A percentile compares a stretch with the other conserved stretches of the same genome.
These are phyloP conservation scores for Anguilla pacifica DNA, from an alignment of 2,797 vertebrate species.

Conservation along the genomic window DNA sequence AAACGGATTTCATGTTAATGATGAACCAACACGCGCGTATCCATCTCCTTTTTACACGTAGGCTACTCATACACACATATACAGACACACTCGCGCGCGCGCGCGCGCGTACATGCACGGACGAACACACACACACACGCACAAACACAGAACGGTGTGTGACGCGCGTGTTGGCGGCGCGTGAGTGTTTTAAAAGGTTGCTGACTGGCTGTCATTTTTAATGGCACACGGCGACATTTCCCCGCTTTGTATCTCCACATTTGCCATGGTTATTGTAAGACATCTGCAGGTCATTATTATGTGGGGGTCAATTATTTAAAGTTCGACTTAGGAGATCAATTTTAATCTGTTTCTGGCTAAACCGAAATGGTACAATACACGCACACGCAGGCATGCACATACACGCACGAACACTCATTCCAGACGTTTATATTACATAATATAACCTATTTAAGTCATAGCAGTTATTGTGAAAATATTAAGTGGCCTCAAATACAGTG, in stretches of 20 bases:
- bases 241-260: neutral
- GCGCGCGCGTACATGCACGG: neutral
- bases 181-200: slow-evolving; percentile 16
- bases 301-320: neutral
- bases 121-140: neutral
- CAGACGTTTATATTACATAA: neutral
- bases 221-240: slow-evolving; percentile 5
- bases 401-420: neutral
- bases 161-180: slow-evolving; percentile 15
- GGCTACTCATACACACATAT: neutral
- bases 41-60: slow-evolving; percentile 41
- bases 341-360: slow-evolving; percentile 14
- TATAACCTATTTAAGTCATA: neutral
- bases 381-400: neutral
- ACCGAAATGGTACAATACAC: slow-evolving; percentile 9
- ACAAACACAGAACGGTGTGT: neutral
- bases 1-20: slow-evolving; percentile 52
- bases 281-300: slow-evolving; percentile 13
- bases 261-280: slow-evolving; percentile 19
- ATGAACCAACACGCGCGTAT: slow-evolving; percentile 51
- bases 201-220: slow-evolving; percentile 19
- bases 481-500: neutral
- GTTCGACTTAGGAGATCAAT: slow-evolving; percentile 26
- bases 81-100: neutral
- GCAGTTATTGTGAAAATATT: neutral